Evolutionary conservation across 2,113 vertebrate species (phyloP).

Genomic region (Planiliza haematocheilus): DNA sequence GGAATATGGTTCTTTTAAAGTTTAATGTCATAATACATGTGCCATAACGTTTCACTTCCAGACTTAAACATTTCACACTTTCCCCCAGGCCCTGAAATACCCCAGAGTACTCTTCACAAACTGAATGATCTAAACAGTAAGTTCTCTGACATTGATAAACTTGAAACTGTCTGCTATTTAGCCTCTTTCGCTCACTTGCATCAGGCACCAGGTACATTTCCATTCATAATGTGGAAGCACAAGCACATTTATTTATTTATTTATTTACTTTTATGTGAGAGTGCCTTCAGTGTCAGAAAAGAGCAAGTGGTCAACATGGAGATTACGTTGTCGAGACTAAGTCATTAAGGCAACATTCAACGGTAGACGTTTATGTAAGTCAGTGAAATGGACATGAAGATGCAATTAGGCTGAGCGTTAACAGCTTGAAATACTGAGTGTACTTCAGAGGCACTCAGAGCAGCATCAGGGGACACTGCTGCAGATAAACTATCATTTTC

Average conservation of each 20-base stretch:
- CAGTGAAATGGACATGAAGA: not conserved
- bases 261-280: not conserved
- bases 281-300: not conserved
- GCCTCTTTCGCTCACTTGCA: slow-evolving; percentile 15
- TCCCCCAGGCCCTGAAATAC: slow-evolving; percentile 77
- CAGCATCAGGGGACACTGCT: not conserved
- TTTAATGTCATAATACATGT: not conserved
- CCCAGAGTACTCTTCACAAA: slow-evolving; percentile 76
- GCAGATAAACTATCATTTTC: not conserved
- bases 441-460: slow-evolving; percentile 3
- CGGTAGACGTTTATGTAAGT: not conserved
- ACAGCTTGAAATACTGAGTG: slow-evolving; percentile 14
- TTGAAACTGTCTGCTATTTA: slow-evolving; percentile 8
- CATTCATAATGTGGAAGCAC: not conserved
- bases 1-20: not conserved
- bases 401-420: slow-evolving; percentile 22
- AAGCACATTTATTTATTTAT: not conserved
- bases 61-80: not conserved
- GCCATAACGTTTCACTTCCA: not conserved
- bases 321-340: not conserved
- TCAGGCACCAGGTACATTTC: slow-evolving; percentile 2
- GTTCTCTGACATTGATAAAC: slow-evolving; percentile 40
- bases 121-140: slow-evolving; percentile 73
- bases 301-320: slow-evolving; percentile 10
- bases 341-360: not conserved